Evolutionary conservation across 1,140 invertebrate genomes (phyloP).

Genomic region (Orussus abietinus): DNA sequence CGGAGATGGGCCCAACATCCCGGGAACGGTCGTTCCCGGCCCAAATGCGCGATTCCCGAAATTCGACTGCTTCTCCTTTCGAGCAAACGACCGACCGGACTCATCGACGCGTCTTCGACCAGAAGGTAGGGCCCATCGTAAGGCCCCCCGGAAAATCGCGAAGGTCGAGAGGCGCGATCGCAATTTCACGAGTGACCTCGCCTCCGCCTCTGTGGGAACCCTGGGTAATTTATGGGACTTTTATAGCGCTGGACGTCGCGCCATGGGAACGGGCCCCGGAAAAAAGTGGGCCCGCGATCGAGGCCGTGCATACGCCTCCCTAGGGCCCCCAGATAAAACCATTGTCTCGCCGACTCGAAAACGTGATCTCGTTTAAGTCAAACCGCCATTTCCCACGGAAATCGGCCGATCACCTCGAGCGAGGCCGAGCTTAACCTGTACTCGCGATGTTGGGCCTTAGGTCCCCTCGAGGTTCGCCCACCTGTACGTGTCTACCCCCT

Average conservation of each 20-base stretch:
- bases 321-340: conserved; percentile 40
- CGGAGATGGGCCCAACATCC: no score
- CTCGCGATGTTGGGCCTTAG: no score
- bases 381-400: conserved; percentile 39
- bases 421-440: conserved; percentile 17
- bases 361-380: conserved; percentile 38
- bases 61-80: no score
- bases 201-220: conserved; percentile 29
- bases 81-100: no score
- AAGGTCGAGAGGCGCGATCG: no score
- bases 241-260: conserved; percentile 38
- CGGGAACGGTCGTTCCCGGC: no score
- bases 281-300: conserved; percentile 39
- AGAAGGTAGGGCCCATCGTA: no score
- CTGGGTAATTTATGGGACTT: conserved; percentile 44
- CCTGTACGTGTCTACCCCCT: no score
- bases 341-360: conserved; percentile 41
- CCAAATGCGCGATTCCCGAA: no score
- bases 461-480: no score
- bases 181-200: conserved; percentile 1
- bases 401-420: conserved; percentile 39
- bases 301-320: conserved; percentile 44
- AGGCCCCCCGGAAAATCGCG: no score
- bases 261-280: conserved; percentile 39
- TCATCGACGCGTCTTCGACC: no score